These are phyloP conservation scores for Kuschelorhynchus macadamiae DNA, from an alignment of 2,888 invertebrate species.

Conservation along the genomic window DNA sequence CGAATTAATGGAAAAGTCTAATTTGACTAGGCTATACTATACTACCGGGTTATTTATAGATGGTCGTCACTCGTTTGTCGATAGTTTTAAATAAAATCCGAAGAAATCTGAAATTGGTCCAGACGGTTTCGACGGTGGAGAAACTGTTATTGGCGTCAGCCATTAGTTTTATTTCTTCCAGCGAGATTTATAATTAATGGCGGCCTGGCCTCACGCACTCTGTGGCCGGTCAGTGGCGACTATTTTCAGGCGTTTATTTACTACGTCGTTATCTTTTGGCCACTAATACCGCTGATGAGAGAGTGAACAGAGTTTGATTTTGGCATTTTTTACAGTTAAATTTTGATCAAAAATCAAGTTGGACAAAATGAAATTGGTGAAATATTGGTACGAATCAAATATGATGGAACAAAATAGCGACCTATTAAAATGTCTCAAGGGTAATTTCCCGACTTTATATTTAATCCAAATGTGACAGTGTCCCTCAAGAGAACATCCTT, in stretches of 20 bases:
- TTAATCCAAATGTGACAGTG: no score
- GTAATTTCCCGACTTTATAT: no score
- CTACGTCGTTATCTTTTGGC: not conserved
- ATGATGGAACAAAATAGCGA: no score
- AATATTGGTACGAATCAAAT: no score
- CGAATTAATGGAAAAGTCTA: no score
- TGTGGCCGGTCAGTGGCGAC: not conserved
- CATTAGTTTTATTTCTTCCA: constrained; percentile 17
- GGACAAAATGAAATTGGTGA: no score
- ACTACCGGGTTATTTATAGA: constrained; percentile 16
- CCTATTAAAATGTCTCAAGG: no score
- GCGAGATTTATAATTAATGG: constrained; percentile 13
- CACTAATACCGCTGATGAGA: not conserved
- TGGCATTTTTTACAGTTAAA: no score
- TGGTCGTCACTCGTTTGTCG: constrained; percentile 8
- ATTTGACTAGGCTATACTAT: no score
- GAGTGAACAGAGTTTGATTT: no score
- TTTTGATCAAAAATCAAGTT: no score
- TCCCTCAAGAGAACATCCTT: no score
- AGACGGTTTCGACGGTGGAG: constrained; percentile 55
- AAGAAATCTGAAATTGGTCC: constrained; percentile 52
- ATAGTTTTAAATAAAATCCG: constrained; percentile 17
- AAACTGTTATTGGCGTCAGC: constrained; percentile 54
- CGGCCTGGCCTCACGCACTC: not conserved
- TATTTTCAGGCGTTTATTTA: constrained; percentile 21